These are phyloP conservation scores for Sthenelais limicola DNA, from an alignment of 2,888 invertebrate genomes.

Conservation along the genomic window DNA sequence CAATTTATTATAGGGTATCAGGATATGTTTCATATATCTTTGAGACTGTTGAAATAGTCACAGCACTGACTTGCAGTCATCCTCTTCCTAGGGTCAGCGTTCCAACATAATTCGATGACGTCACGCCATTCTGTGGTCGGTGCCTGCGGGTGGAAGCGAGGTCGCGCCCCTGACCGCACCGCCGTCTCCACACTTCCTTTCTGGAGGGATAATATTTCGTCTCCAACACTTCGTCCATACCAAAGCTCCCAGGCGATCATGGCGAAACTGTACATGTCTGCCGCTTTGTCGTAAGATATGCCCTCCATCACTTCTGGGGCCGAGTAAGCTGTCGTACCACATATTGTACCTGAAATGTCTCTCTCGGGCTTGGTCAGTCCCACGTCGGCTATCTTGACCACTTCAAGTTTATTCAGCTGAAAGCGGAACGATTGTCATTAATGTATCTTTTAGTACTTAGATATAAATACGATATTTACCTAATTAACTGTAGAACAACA, in stretches of 20 bases:
- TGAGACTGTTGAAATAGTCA: conserved; percentile 25
- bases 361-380: conserved; percentile 60
- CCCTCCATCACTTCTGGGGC: conserved; percentile 64
- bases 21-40: conserved; percentile 36
- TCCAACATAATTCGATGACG: conserved; percentile 29
- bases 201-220: conserved; percentile 54
- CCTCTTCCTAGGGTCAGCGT: conserved; percentile 12
- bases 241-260: conserved; percentile 55
- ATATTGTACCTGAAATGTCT: conserved; percentile 60
- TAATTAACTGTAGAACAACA: no score
- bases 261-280: conserved; percentile 63
- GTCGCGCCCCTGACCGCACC: conserved; percentile 56
- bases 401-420: conserved; percentile 52
- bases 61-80: conserved; percentile 16
- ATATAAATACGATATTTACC: no score
- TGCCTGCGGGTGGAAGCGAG: conserved; percentile 51
- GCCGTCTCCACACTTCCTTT: conserved; percentile 52
- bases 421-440: conserved; percentile 14
- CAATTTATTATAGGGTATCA: no score
- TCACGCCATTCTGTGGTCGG: conserved; percentile 26
- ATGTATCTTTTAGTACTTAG: no score
- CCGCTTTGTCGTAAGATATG: conserved; percentile 55
- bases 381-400: conserved; percentile 63
- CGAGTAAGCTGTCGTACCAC: conserved; percentile 62
- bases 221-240: conserved; percentile 49